Base-by-base conservation (phyloP, 23 tunicate genomes). In the Ciona savignyi region DNA sequence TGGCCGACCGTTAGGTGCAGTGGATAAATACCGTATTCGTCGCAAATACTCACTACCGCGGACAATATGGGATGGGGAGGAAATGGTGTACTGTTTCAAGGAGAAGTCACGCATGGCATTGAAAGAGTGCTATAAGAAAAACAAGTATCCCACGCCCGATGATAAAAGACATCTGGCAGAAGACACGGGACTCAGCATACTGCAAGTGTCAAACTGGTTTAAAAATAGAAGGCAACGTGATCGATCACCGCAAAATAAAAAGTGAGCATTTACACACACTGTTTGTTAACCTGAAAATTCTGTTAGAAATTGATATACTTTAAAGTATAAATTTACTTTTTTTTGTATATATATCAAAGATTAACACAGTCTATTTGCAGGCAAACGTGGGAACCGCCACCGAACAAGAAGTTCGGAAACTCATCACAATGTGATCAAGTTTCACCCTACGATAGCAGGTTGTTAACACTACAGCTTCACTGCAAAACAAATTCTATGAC, bases 11-110 rank as follows among this genome's bases (percentile, higher is more conserved):
- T 74, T 95, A 34, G 99, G 99, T 23, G 99, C 99, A 1, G 99
- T 95, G 22, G 99, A 89, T 34, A 95, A 95, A 67, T 95, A 95
- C 64, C 71, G 99, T 49, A 88, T 95, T n/a, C 83, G 99, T 33
- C 69, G 91, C 62, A 95, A 90, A 70, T 51, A 63, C 34, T 78
- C 82, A 23, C 78, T 95, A 11, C 99, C 99, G 6, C 48, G 90
- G 69, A 95, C 99, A 3, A 95, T 95, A 3, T 95, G 99, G 99
- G 99, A 95, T 67, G 99, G 99, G n/a, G 99, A 95, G 51, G 96
- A 95, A 72, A 88, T 85, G 87, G 84, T 95, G 15, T 95, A 95
- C 35, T 95, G 99, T 73, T 95, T 95, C 87, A 95, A 89, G 49
- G 99, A 95, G 68, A 80, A 65, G 29, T 80, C 93, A 1, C 72